phyloP scores from a whole-genome alignment of 1,140 invertebrate genomes.

The Aleiodes sp. region DNA sequence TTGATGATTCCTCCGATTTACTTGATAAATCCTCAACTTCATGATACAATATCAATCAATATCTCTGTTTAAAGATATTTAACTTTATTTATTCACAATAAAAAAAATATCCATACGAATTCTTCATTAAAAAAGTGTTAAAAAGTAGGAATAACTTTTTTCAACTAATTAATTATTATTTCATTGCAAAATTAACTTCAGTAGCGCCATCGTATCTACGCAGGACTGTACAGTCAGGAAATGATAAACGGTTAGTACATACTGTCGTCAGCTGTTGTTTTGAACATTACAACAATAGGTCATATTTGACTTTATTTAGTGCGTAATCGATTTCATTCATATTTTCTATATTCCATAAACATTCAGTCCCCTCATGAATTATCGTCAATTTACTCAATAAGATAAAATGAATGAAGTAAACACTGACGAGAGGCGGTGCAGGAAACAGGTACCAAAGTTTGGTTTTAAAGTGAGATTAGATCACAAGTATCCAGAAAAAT shows the following conservation, averaged over 20 bases:
- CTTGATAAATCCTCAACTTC: neutral
- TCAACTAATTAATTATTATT: too few species aligned
- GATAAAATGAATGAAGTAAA: neutral
- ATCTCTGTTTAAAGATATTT: too few species aligned
- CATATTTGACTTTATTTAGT: too few species aligned
- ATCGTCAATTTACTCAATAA: neutral
- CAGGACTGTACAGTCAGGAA: too few species aligned
- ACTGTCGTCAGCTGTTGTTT: neutral
- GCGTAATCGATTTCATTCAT: neutral
- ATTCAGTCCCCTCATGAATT: too few species aligned
- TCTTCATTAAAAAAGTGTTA: too few species aligned
- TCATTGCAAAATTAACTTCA: neutral
- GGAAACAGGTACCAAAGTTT: conserved; percentile 62
- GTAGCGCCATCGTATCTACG: neutral
- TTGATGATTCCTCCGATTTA: neutral
- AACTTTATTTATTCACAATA: too few species aligned
- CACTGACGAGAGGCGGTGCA: neutral
- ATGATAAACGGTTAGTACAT: neutral
- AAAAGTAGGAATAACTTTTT: too few species aligned
- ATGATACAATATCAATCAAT: too few species aligned
- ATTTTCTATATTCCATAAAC: too few species aligned
- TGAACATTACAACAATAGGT: too few species aligned
- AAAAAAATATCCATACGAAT: too few species aligned
- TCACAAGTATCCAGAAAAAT: conserved; percentile 78
- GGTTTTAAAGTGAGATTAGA: conserved; percentile 76